Evolutionary conservation across 2,797 vertebrate genomes (phyloP).

Genomic region (Sorex maritimensis): DNA sequence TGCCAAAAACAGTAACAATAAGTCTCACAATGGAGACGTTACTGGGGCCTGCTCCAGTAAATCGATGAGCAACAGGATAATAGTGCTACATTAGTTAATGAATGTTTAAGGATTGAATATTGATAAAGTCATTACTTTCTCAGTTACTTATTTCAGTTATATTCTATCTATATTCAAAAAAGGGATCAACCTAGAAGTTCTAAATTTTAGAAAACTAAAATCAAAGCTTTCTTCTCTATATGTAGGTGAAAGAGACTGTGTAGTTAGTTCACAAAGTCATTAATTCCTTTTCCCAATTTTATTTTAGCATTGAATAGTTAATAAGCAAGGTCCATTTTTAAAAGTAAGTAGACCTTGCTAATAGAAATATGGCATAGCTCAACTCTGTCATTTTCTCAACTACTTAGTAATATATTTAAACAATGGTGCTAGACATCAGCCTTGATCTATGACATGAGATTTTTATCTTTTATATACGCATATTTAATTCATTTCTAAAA

Average conservation of each 20-base stretch:
- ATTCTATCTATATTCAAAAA: conserved; percentile 59
- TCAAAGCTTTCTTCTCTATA: conserved; percentile 53
- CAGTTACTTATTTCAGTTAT: conserved; percentile 78
- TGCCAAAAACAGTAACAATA: too few relatives aligned
- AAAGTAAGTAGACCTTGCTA: background rate
- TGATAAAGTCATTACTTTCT: conserved; percentile 79
- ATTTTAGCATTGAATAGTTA: background rate
- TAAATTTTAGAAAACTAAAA: conserved; percentile 65
- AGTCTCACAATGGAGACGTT: too few relatives aligned
- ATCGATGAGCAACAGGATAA: too few relatives aligned
- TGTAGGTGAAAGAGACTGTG: background rate
- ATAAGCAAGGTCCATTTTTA: conserved; percentile 13
- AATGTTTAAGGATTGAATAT: conserved; percentile 76
- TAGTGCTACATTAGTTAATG: background rate
- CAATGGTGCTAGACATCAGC: background rate
- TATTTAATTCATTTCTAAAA: background rate
- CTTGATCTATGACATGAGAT: background rate
- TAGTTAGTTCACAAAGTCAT: conserved; percentile 24
- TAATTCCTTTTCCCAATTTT: background rate
- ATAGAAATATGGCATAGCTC: background rate
- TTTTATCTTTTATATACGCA: background rate
- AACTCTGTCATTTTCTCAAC: background rate
- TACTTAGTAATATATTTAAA: conserved; percentile 47
- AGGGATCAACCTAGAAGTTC: conserved; percentile 66
- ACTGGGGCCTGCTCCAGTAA: too few relatives aligned